These are phyloP conservation scores for Aix galericulata DNA, from an alignment of 2,113 vertebrate species.

Conservation along the genomic window DNA sequence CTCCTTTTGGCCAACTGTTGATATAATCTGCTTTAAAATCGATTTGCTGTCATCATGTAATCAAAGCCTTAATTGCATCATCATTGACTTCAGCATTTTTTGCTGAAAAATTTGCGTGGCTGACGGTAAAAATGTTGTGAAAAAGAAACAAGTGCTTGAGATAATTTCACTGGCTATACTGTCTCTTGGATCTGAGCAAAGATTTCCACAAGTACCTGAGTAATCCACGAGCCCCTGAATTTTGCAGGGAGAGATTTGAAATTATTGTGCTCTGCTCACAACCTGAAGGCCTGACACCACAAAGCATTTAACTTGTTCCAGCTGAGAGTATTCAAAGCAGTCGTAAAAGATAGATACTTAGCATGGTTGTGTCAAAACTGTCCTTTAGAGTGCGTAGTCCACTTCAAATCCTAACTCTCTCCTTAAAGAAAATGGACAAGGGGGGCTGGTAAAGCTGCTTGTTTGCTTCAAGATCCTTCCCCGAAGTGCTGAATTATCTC, in stretches of 20 bases:
- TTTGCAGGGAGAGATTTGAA: background rate
- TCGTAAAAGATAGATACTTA: background rate
- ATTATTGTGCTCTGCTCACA: background rate
- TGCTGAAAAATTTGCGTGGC: conserved; percentile 14
- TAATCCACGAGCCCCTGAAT: background rate
- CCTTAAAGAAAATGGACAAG: background rate
- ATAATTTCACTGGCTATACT: background rate
- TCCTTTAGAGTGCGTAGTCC: background rate
- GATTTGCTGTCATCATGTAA: conserved; percentile 69
- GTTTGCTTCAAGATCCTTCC: background rate
- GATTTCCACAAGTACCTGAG: background rate
- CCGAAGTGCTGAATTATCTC: background rate
- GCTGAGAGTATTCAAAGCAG: background rate
- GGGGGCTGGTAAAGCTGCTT: background rate
- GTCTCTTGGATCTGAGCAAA: background rate
- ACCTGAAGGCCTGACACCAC: background rate
- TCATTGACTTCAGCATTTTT: conserved; percentile 61
- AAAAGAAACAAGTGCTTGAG: background rate
- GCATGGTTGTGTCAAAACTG: background rate
- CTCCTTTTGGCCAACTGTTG: conserved; percentile 66
- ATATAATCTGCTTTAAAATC: conserved; percentile 70
- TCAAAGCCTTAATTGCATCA: conserved; percentile 71
- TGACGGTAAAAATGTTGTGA: conserved; percentile 37
- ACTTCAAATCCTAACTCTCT: background rate
- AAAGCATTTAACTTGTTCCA: background rate